phyloP scores from a whole-genome alignment of 2,113 vertebrate genomes.

The Fulmarus glacialis region DNA sequence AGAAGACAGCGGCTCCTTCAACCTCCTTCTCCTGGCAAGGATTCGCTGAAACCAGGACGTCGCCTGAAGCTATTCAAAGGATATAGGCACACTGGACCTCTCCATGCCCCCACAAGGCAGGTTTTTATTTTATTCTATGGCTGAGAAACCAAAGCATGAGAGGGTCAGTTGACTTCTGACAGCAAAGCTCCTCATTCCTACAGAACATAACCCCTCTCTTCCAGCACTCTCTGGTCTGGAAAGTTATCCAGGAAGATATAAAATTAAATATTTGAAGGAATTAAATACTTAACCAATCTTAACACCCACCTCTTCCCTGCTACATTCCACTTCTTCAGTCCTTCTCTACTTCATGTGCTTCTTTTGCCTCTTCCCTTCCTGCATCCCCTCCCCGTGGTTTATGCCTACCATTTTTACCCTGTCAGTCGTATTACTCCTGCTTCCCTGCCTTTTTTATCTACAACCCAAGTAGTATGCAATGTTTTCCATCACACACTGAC shows the following conservation, averaged over 20 bases:
- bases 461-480: background rate
- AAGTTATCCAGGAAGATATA: background rate
- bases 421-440: background rate
- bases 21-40: background rate
- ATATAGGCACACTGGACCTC: background rate
- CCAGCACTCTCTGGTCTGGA: background rate
- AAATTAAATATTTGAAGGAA: background rate
- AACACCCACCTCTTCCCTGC: background rate
- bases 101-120: background rate
- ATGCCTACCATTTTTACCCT: background rate
- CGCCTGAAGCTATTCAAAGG: background rate
- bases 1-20: background rate
- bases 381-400: background rate
- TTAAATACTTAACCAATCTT: background rate
- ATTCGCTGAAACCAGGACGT: background rate
- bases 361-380: background rate
- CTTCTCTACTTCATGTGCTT: background rate
- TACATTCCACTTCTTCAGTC: background rate
- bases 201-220: background rate
- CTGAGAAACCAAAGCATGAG: background rate
- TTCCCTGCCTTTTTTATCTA: background rate
- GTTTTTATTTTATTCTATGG: background rate
- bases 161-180: background rate
- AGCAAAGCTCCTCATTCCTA: background rate
- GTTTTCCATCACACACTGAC: background rate